phyloP scores from a whole-genome alignment of 2,888 invertebrate species.

The Drosophila monieri region DNA sequence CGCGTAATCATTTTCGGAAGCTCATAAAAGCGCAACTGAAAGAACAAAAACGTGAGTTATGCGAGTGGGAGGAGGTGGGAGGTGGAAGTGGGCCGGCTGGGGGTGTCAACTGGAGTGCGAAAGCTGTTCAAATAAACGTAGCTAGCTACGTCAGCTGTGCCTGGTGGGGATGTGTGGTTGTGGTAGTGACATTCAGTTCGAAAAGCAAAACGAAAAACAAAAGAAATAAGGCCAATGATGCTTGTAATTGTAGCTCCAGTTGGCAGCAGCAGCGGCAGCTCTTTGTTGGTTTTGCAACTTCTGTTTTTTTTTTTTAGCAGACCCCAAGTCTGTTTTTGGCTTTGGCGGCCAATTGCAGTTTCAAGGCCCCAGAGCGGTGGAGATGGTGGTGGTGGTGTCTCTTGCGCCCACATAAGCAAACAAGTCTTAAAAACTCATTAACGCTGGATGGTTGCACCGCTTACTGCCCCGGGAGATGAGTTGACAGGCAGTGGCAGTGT shows the following conservation, averaged over 20 bases:
- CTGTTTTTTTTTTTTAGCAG: conserved; percentile 24
- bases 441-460: conserved; percentile 32
- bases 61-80: not conserved
- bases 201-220: conserved; percentile 32
- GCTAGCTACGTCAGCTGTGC: conserved; percentile 61
- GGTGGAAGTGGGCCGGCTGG: not conserved
- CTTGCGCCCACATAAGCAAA: conserved; percentile 36
- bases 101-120: conserved; percentile 34
- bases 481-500: conserved; percentile 34
- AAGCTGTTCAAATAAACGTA: conserved; percentile 67
- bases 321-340: conserved; percentile 17
- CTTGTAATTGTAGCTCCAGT: conserved; percentile 70
- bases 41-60: conserved; percentile 12
- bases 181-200: conserved; percentile 43
- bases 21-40: conserved; percentile 36
- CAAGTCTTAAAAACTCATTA: conserved; percentile 72
- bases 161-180: not conserved
- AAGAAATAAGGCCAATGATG: conserved; percentile 76
- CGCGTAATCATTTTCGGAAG: conserved; percentile 78
- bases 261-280: conserved; percentile 40
- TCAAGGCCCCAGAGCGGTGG: conserved; percentile 37
- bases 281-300: conserved; percentile 54
- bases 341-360: conserved; percentile 45
- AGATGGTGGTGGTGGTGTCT: not conserved
- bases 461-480: conserved; percentile 19